phyloP scores from a whole-genome alignment of 2,113 vertebrate species.

The Bothrops jararaca region DNA sequence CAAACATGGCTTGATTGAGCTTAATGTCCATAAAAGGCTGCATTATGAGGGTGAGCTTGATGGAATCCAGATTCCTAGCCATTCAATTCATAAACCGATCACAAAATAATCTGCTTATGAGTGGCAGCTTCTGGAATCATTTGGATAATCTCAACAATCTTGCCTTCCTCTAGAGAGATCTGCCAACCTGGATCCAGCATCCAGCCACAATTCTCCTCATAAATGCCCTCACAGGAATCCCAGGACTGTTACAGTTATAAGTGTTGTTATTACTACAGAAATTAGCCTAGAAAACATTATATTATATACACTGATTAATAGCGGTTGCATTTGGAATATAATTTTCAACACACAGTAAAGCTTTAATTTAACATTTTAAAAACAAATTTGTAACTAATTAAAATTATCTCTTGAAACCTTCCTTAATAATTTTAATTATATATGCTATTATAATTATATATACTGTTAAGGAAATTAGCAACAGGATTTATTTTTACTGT shows the following conservation, averaged over 20 bases:
- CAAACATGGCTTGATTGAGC: neutral
- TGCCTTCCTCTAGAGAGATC: neutral
- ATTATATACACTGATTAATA: neutral
- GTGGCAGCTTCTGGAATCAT: neutral
- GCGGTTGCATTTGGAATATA: neutral
- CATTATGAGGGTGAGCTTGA: neutral
- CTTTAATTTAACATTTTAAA: neutral
- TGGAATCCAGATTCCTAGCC: neutral
- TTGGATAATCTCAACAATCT: neutral
- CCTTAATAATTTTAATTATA: neutral
- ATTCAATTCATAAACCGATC: neutral
- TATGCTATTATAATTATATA: neutral
- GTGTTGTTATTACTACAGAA: neutral
- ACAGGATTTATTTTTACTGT: conserved; percentile 12
- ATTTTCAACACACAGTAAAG: neutral
- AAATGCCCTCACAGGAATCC: neutral
- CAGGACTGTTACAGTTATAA: neutral
- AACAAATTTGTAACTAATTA: conserved; percentile 5
- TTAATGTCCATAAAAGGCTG: neutral
- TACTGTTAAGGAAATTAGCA: conserved; percentile 27
- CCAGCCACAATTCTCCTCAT: neutral
- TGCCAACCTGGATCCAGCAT: neutral
- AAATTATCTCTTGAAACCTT: conserved; percentile 8
- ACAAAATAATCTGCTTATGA: neutral
- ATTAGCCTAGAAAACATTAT: neutral